Conservation (phyloP, 2,888 invertebrate species). For the Agrotis ipsilon region DNA sequence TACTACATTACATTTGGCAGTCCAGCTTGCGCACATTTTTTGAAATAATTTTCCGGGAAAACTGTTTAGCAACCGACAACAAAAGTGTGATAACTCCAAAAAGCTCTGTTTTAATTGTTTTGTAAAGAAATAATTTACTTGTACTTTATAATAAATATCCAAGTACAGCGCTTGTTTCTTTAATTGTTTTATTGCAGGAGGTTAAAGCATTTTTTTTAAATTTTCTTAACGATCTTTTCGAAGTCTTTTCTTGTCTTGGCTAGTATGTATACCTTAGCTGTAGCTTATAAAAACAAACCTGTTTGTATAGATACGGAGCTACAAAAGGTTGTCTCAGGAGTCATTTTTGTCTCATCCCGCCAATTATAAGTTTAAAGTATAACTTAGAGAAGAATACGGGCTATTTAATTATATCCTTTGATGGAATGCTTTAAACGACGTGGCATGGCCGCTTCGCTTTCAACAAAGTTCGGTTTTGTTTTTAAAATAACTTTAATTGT, state of each 20-base stretch:
- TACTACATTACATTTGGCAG: no score
- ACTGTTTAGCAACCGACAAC: no score
- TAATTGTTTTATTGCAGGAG: not conserved
- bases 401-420: constrained; percentile 79
- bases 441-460: constrained; percentile 65
- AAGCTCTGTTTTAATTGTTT: not conserved
- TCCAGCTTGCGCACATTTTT: not conserved
- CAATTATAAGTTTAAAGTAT: constrained; percentile 82
- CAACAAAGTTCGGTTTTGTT: constrained; percentile 67
- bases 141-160: not conserved
- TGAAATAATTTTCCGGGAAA: not conserved
- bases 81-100: constrained; percentile 26
- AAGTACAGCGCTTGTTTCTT: not conserved
- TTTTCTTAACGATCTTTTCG: not conserved
- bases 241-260: no score
- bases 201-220: constrained; percentile 1
- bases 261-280: no score
- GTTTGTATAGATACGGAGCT: constrained; percentile 55
- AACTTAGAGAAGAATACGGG: constrained; percentile 73
- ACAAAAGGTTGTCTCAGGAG: constrained; percentile 74
- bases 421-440: constrained; percentile 79
- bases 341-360: constrained; percentile 77
- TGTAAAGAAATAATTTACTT: not conserved
- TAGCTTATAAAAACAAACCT: constrained; percentile 44
- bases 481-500: constrained; percentile 67